Evolutionary conservation across 2,888 invertebrate species (phyloP).

Genomic region (Neocrepidodera transversa): DNA sequence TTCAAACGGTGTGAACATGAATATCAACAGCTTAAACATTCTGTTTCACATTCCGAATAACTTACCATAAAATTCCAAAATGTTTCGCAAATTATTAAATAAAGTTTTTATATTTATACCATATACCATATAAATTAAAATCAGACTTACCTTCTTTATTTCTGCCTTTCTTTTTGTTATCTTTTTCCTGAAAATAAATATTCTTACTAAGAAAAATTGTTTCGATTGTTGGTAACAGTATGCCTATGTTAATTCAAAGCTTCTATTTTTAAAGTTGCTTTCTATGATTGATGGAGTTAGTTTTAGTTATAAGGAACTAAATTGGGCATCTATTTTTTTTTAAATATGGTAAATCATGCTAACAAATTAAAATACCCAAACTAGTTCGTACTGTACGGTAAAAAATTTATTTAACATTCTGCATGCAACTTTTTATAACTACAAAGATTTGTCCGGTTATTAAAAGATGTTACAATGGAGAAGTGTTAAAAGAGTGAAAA

Average conservation of each 20-base stretch:
- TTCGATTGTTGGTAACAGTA: constrained; percentile 20
- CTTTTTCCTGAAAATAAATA: constrained; percentile 75
- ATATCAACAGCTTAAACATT: constrained; percentile 21
- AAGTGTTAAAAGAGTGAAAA: constrained; percentile 22
- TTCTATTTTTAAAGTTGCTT: constrained; percentile 29
- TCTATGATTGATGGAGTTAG: constrained; percentile 25
- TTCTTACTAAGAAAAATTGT: constrained; percentile 28
- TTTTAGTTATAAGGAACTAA: constrained; percentile 28
- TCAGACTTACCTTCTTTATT: constrained; percentile 85
- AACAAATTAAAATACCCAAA: constrained; percentile 30
- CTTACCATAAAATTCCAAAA: constrained; percentile 55
- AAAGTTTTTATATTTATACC: constrained; percentile 49
- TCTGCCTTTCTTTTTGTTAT: constrained; percentile 84
- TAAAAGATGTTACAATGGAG: constrained; percentile 16
- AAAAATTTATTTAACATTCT: constrained; percentile 29
- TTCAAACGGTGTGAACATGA: constrained; percentile 31
- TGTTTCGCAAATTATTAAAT: constrained; percentile 52
- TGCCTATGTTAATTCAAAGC: constrained; percentile 38
- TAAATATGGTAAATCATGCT: background rate
- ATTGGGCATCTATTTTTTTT: constrained; percentile 29
- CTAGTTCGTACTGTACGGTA: constrained; percentile 27
- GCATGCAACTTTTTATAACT: constrained; percentile 35
- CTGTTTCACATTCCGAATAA: constrained; percentile 39
- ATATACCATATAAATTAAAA: constrained; percentile 38
- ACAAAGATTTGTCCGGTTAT: constrained; percentile 16